Base-by-base conservation (phyloP, 2,113 vertebrate genomes). In the Notechis scutatus region DNA sequence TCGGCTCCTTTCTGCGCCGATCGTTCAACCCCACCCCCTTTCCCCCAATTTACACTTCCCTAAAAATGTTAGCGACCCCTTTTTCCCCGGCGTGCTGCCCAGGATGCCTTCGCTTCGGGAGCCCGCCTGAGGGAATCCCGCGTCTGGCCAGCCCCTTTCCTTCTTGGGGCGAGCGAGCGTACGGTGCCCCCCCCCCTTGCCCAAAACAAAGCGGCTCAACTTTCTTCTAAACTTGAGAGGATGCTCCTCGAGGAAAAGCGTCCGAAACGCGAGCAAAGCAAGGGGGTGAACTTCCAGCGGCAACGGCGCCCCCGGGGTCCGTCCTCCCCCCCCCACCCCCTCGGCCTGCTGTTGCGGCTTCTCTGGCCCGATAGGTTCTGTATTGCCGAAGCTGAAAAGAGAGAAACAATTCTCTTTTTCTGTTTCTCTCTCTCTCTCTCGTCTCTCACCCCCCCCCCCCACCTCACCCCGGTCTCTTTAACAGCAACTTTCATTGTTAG, bases 401-500 rank as follows among this genome's bases (percentile, higher is more conserved):
- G 95, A 96, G 96, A 94, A 97, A 96, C 96, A 96, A 94, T 94
- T 97, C n/a, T n/a, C 95, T 93, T 1, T 93, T 3, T 88, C 87
- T 45, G 42, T 88, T 50, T 52, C 7, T 55, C 42, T 42, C 42
- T 42, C 42, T 42, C 42, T 42, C 42, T 39, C 39, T 39, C 39
- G 2, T 39, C 54, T 88, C 52, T 39, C 87, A 57, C 29, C 2
- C 29, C 20, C 2, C 20, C 2, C 8, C 10, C 21, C 9, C n/a
- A n/a, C n/a, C 10, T 88, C 54, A 15, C 86, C 26, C 47, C 34
- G 34, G 90, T 90, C 95, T 88, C 95, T 96, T 94, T 96, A 96
- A 97, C 97, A 96, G 97, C 97, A 98, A 98, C 98, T 98, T 97
- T 98, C 98, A 98, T 98, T 98, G 98, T 98, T 97, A 98, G 97